Percentiles rank a stretch among this genome's conserved stretches.
Evolutionary conservation across 1,140 invertebrate genomes (phyloP).

Genomic region (Achroia grisella): DNA sequence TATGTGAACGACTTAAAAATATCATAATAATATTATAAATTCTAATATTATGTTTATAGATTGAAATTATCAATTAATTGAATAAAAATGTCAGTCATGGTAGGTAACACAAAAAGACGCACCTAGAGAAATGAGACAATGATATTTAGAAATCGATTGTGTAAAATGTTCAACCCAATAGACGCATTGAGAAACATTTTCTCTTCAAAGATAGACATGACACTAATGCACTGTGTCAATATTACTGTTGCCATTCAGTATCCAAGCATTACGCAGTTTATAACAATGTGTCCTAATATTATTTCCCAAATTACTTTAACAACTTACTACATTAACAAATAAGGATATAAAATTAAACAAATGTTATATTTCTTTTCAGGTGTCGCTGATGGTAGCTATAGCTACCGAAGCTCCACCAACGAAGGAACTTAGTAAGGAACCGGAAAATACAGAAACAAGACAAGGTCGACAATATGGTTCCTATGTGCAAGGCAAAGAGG

Average conservation of each 20-base stretch:
- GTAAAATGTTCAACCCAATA: slow-evolving; percentile 17
- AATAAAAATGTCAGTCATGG: too few species aligned
- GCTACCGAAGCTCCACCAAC: slow-evolving; percentile 40
- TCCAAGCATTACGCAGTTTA: not conserved
- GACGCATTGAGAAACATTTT: slow-evolving; percentile 16
- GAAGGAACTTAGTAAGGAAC: slow-evolving; percentile 12
- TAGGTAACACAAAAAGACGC: slow-evolving; percentile 19
- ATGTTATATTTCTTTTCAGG: slow-evolving; percentile 34
- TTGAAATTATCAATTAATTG: too few species aligned
- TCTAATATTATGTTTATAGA: too few species aligned
- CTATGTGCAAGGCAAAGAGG: slow-evolving; percentile 47
- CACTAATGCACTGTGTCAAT: slow-evolving; percentile 2
- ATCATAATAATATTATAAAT: too few species aligned
- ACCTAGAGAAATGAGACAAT: slow-evolving; percentile 20
- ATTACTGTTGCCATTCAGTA: not conserved
- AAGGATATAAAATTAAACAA: not conserved
- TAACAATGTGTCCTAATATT: not conserved
- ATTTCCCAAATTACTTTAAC: not conserved
- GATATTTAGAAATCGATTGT: slow-evolving; percentile 26
- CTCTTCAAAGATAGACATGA: too few species aligned
- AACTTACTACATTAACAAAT: not conserved
- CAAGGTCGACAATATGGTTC: slow-evolving; percentile 20
- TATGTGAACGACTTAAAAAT: too few species aligned
- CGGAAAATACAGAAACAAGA: slow-evolving; percentile 9
- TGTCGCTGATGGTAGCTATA: slow-evolving; percentile 39